A percentile compares a stretch with the other conserved stretches of the same genome.
These are phyloP conservation scores for Otocyon megalotis DNA, from an alignment of 2,113 vertebrate genomes.

Conservation along the genomic window DNA sequence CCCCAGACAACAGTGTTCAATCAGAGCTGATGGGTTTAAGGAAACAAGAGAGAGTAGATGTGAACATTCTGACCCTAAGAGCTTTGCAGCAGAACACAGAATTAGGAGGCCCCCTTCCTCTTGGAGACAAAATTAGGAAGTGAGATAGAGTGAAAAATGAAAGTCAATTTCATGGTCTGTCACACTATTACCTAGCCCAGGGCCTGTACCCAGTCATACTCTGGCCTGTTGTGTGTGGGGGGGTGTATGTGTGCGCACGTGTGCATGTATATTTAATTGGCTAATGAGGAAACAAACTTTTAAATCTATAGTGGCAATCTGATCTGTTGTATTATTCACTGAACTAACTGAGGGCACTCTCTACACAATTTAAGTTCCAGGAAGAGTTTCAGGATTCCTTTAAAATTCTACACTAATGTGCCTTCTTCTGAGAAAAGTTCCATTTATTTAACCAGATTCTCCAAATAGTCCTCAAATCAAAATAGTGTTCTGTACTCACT, in stretches of 20 bases:
- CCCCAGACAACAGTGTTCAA: neutral
- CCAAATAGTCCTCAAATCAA: neutral
- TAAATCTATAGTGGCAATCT: constrained; percentile 50
- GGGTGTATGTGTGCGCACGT: neutral
- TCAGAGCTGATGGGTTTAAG: neutral
- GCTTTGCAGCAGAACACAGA: constrained; percentile 28
- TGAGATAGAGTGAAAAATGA: constrained; percentile 60
- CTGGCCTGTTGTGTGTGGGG: neutral
- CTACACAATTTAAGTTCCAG: constrained; percentile 14
- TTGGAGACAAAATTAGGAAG: constrained; percentile 63
- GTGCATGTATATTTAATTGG: neutral
- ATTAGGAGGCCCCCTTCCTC: constrained; percentile 55
- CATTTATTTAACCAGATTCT: neutral
- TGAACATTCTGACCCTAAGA: constrained; percentile 7
- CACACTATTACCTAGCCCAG: neutral
- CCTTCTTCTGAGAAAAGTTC: neutral
- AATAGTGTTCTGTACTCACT: neutral
- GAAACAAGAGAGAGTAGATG: neutral
- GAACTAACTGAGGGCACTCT: constrained; percentile 61
- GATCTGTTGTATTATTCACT: constrained; percentile 66
- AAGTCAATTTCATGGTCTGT: constrained; percentile 48
- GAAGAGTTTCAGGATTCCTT: constrained; percentile 25
- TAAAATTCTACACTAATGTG: neutral
- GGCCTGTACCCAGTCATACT: neutral
- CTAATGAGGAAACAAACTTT: neutral